A percentile compares a stretch with the other conserved stretches of the same genome.
phyloP scores from a whole-genome alignment of 2,113 vertebrate genomes.

The Myocastor coypus region DNA sequence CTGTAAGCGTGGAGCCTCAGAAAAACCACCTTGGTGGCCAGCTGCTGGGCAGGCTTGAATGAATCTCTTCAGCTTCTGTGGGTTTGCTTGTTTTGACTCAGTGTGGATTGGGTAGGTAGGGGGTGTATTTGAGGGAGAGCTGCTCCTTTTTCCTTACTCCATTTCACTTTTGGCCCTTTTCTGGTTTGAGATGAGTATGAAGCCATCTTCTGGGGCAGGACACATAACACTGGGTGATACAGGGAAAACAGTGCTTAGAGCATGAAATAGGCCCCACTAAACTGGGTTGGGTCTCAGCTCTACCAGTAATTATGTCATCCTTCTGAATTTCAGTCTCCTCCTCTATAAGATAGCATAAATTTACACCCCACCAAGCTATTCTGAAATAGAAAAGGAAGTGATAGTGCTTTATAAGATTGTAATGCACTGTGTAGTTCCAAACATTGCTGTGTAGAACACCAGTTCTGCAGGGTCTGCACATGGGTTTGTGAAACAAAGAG shows the following conservation, averaged over 20 bases:
- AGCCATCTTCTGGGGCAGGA: not conserved
- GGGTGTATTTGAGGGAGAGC: not conserved
- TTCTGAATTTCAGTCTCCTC: not conserved
- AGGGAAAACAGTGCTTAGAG: not conserved
- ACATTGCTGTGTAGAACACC: not conserved
- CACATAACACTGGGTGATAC: not conserved
- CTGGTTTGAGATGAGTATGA: not conserved
- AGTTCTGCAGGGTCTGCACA: not conserved
- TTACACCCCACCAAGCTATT: not conserved
- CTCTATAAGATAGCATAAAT: slow-evolving; percentile 17
- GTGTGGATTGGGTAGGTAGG: not conserved
- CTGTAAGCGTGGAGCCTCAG: slow-evolving; percentile 13
- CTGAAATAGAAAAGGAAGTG: slow-evolving; percentile 42
- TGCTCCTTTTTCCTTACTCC: not conserved
- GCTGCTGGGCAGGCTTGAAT: slow-evolving; percentile 23
- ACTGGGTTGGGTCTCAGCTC: not conserved
- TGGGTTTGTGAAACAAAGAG: not conserved
- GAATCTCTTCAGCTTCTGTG: not conserved
- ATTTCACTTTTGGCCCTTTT: not conserved
- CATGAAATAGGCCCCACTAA: not conserved
- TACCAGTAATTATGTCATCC: not conserved
- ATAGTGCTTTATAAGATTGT: slow-evolving; percentile 9
- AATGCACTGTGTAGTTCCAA: not conserved
- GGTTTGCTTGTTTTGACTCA: not conserved
- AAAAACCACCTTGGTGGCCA: slow-evolving; percentile 63